Evolutionary conservation across 2,113 vertebrate genomes (phyloP).

Genomic region (Sminthopsis crassicaudata): DNA sequence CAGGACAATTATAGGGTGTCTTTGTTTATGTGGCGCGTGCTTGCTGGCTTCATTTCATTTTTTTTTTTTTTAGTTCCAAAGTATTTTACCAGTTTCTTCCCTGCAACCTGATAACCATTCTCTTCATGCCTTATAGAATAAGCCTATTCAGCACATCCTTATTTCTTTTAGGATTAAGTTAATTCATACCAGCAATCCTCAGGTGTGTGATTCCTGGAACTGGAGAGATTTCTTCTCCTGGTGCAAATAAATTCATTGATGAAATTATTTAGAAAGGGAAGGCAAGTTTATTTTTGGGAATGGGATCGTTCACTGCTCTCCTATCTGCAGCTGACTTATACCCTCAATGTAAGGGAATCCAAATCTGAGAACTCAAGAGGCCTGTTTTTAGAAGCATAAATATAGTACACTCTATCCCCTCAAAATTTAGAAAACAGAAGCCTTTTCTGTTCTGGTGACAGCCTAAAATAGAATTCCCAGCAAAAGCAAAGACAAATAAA

Average conservation of each 20-base stretch:
- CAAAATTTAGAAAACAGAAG: conserved; percentile 54
- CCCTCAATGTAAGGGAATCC: background rate
- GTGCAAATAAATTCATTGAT: conserved; percentile 13
- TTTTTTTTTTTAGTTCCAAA: conserved; percentile 20
- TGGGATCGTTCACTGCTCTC: conserved; percentile 1
- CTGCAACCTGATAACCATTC: conserved; percentile 24
- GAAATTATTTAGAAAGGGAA: conserved; percentile 20
- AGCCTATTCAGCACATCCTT: background rate
- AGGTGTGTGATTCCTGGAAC: conserved; percentile 29
- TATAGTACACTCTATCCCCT: conserved; percentile 26
- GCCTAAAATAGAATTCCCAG: conserved; percentile 8
- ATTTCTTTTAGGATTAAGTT: background rate
- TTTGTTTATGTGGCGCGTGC: conserved; percentile 35
- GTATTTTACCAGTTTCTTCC: conserved; percentile 7
- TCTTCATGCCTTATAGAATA: conserved; percentile 43
- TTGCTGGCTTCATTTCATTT: conserved; percentile 17
- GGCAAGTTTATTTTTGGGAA: conserved; percentile 31
- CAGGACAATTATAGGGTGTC: conserved; percentile 31
- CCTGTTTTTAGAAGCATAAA: conserved; percentile 41
- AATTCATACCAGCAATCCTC: background rate
- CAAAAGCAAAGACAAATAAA: conserved; percentile 39
- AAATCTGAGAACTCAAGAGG: background rate
- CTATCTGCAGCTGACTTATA: conserved; percentile 2
- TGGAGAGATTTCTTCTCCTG: conserved; percentile 44
- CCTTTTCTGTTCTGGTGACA: conserved; percentile 13